Conservation (phyloP, 2,888 invertebrate genomes). For the Romanomermis culicivorax region DNA sequence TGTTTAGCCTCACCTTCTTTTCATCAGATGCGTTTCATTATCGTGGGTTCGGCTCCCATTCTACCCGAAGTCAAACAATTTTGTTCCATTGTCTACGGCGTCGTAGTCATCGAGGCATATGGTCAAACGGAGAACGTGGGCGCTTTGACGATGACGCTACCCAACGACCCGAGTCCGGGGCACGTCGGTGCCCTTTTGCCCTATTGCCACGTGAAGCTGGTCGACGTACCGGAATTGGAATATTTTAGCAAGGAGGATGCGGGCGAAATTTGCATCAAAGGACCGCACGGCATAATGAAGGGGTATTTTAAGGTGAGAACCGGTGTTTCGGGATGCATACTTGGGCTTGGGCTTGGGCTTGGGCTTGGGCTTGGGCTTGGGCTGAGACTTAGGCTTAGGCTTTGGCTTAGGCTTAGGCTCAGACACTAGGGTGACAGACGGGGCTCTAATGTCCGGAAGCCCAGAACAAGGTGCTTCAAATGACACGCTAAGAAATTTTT, state of each 20-base stretch:
- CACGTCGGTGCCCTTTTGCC: slow-evolving; percentile 32
- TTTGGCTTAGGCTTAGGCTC: too few species aligned
- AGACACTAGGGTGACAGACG: too few species aligned
- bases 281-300: slow-evolving; percentile 22
- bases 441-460: too few species aligned
- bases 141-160: slow-evolving; percentile 27
- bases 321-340: too few species aligned
- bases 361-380: too few species aligned
- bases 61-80: slow-evolving; percentile 85
- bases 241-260: slow-evolving; percentile 21
- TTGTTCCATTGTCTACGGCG: slow-evolving; percentile 58
- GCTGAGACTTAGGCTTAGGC: too few species aligned
- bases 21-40: slow-evolving; percentile 72
- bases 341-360: too few species aligned
- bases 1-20: too few species aligned
- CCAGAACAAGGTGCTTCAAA: too few species aligned
- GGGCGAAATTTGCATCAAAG: slow-evolving; percentile 21
- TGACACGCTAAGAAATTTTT: too few species aligned
- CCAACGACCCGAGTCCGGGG: slow-evolving; percentile 24
- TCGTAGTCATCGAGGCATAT: slow-evolving; percentile 28
- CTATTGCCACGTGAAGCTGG: slow-evolving; percentile 30
- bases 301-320: slow-evolving; percentile 54
- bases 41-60: slow-evolving; percentile 82
- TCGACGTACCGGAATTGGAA: slow-evolving; percentile 23
- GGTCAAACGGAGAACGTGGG: slow-evolving; percentile 34